phyloP scores from a whole-genome alignment of 1,140 invertebrate species.

The Riptortus pedestris region DNA sequence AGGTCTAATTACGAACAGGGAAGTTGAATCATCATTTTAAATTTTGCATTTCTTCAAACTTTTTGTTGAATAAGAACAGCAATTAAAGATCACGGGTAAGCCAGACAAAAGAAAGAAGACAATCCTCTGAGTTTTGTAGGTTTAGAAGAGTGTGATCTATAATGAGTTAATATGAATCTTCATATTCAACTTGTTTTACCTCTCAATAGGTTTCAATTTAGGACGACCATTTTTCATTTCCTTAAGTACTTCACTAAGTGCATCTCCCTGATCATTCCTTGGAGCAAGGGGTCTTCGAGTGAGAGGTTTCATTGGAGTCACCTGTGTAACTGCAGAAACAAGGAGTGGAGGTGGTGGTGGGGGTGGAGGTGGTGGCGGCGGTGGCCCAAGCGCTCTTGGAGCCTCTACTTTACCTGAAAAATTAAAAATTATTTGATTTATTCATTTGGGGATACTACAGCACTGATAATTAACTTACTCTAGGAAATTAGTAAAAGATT shows the following conservation, averaged over 20 bases:
- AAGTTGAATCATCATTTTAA: too few species aligned
- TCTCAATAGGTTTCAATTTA: slow-evolving; percentile 17
- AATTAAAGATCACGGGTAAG: too few species aligned
- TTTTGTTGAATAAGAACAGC: too few species aligned
- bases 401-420: background rate
- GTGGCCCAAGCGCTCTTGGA: background rate
- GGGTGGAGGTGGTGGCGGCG: slow-evolving; percentile 13
- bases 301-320: background rate
- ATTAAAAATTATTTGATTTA: background rate
- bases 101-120: too few species aligned
- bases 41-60: too few species aligned
- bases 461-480: background rate
- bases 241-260: slow-evolving; percentile 6
- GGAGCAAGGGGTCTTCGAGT: background rate
- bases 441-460: background rate
- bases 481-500: background rate
- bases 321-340: background rate
- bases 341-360: slow-evolving; percentile 3
- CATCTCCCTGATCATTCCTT: background rate
- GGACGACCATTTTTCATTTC: slow-evolving; percentile 15
- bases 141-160: too few species aligned
- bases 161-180: too few species aligned
- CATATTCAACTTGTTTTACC: too few species aligned
- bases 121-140: too few species aligned
- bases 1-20: too few species aligned